A percentile compares a stretch with the other conserved stretches of the same genome.
Evolutionary conservation across 2,797 vertebrate species (phyloP).

Genomic region (Nothura maculosa): DNA sequence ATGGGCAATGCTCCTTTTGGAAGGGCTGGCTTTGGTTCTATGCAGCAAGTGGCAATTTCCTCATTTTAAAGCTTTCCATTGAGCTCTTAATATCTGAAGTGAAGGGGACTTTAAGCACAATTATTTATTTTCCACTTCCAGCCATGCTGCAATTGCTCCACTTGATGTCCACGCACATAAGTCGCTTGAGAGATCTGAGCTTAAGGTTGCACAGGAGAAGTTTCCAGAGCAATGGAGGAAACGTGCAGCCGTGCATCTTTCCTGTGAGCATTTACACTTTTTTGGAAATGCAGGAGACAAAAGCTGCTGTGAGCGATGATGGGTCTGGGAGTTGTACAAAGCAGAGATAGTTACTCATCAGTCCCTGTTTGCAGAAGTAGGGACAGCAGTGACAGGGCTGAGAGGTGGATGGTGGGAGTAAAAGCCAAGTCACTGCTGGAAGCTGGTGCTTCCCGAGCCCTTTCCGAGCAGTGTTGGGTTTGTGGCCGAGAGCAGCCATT

Average conservation of each 20-base stretch:
- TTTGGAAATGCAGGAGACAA: conserved; percentile 68
- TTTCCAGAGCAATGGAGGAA: conserved; percentile 46
- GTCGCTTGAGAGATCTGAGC: neutral
- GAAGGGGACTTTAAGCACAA: neutral
- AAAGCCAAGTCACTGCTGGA: conserved; percentile 66
- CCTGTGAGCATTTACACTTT: conserved; percentile 42
- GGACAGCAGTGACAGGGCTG: conserved; percentile 71
- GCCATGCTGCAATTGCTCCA: neutral
- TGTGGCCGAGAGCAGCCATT: conserved; percentile 6
- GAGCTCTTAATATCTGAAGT: neutral
- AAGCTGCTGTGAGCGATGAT: conserved; percentile 65
- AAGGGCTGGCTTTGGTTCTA: neutral
- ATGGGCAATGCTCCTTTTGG: no score
- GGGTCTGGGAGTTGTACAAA: conserved; percentile 74
- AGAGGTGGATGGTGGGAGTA: conserved; percentile 78
- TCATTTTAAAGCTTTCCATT: neutral
- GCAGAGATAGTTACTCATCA: conserved; percentile 80
- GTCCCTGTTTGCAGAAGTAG: conserved; percentile 83
- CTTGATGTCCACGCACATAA: neutral
- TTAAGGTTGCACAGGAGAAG: neutral
- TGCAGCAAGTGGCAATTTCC: neutral
- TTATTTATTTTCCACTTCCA: neutral
- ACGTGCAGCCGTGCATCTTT: conserved; percentile 48
- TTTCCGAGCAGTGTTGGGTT: conserved; percentile 53
- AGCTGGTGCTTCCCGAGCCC: conserved; percentile 59